Conservation (phyloP, 1,140 invertebrate species). For the Lasaia peninsularis region DNA sequence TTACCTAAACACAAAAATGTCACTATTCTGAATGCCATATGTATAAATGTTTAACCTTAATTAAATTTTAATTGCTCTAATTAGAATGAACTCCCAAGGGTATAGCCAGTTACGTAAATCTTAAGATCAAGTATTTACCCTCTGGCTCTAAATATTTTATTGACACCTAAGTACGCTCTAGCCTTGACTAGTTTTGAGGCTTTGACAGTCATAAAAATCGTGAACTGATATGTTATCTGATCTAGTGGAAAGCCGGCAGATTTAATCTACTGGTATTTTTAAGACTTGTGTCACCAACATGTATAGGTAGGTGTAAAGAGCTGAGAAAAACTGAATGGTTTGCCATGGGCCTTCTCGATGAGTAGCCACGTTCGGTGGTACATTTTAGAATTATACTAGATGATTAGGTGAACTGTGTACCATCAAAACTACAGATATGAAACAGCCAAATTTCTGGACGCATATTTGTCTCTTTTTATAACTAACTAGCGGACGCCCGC, state of each 20-base stretch:
- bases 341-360: no score
- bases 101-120: neutral
- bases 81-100: constrained; percentile 7
- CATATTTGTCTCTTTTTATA: no score
- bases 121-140: constrained; percentile 1
- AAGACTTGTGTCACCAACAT: neutral
- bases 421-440: no score
- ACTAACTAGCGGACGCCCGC: no score
- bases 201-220: constrained; percentile 5
- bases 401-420: no score
- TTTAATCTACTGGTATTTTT: neutral
- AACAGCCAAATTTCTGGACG: no score
- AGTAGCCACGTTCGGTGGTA: no score
- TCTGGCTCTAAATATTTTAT: constrained; percentile 9
- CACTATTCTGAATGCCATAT: constrained; percentile 6
- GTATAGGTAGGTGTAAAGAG: no score
- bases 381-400: no score
- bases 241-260: neutral
- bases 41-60: neutral
- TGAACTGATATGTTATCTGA: neutral
- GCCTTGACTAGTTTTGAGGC: constrained; percentile 4
- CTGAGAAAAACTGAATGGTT: no score
- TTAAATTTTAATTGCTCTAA: neutral
- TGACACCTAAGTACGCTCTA: neutral
- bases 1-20: neutral